Evolutionary conservation across 1,140 invertebrate species (phyloP), one percentile per base, ranked within the genome.

Genomic region (Heliconius hewitsoni): DNA sequence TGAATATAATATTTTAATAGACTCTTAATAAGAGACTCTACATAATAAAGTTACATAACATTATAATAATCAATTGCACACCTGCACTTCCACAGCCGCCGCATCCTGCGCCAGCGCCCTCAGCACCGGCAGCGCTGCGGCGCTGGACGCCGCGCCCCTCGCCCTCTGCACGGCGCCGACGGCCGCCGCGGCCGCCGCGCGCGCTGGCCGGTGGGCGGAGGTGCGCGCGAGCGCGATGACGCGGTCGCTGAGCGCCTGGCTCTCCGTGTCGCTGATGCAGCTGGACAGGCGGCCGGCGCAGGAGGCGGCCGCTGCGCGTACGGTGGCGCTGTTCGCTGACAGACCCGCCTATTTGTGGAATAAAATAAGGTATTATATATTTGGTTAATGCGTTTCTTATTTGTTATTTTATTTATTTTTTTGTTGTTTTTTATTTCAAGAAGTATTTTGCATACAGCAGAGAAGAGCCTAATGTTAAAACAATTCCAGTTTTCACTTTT

Each of bases 71-170:
- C 80, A 74, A 75, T 55, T 55, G n/a, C n/a, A 78, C 34, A 98
- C 97, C 96, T 99, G 98, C 39, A 99, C 98, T 85, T 98, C 96
- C 19, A 98, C 97, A 74, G 98, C 98, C 2, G 97, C 97, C 71
- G 96, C 96, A 94, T 99, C 99, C 95, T 99, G 98, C 1, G 98
- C 98, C 5, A 99, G 94, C 34, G 99, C 98, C 8, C 99, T 93
- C 30, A 99, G 93, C 87, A 99, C 99, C 71, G 98, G 98, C 80
- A 99, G 85, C 81, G 91, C 93, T 66, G 89, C 87, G 66, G 93
- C 94, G 78, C 83, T 90, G 18, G 89, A 89, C 1, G 87, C 90
- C 2, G 90, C 89, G 0, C 93, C 94, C 0, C 94, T 73, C 11
- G 93, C 94, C 0, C 94, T 77, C 75, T 91, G 90, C 39, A 94